phyloP scores from a whole-genome alignment of 2,797 vertebrate genomes.

The Threskiornis aethiopicus region DNA sequence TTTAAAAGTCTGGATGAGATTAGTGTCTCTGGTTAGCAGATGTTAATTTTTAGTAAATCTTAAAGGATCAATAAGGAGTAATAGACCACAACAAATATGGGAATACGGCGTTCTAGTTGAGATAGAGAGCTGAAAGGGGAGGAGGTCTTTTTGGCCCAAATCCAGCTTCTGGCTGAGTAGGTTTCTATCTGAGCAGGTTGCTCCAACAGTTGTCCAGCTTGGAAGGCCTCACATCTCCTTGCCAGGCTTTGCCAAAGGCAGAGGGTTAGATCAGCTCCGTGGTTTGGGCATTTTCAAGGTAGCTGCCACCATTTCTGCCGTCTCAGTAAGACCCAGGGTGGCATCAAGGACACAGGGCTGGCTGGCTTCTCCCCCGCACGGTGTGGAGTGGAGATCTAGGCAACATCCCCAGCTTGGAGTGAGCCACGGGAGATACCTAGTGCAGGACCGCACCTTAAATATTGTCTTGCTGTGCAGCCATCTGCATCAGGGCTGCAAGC shows the following conservation, averaged over 20 bases:
- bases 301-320: neutral
- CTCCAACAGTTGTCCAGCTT: neutral
- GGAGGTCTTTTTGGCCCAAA: neutral
- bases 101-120: neutral
- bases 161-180: neutral
- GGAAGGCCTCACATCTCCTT: neutral
- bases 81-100: neutral
- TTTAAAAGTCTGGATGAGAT: neutral
- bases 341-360: neutral
- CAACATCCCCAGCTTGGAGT: neutral
- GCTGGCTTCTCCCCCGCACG: neutral
- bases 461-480: neutral
- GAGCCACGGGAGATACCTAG: neutral
- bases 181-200: neutral
- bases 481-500: neutral
- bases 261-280: neutral
- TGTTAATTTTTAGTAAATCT: constrained; percentile 14
- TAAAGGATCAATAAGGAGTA: neutral
- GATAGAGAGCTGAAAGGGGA: neutral
- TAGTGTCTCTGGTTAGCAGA: neutral
- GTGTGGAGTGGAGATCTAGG: neutral
- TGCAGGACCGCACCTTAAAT: neutral
- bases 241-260: neutral
- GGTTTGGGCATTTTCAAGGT: neutral
- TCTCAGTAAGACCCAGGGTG: neutral